Evolutionary conservation across 2,797 vertebrate genomes (phyloP), one percentile per base, ranked within the genome.

Genomic region (Argyrosomus regius): DNA sequence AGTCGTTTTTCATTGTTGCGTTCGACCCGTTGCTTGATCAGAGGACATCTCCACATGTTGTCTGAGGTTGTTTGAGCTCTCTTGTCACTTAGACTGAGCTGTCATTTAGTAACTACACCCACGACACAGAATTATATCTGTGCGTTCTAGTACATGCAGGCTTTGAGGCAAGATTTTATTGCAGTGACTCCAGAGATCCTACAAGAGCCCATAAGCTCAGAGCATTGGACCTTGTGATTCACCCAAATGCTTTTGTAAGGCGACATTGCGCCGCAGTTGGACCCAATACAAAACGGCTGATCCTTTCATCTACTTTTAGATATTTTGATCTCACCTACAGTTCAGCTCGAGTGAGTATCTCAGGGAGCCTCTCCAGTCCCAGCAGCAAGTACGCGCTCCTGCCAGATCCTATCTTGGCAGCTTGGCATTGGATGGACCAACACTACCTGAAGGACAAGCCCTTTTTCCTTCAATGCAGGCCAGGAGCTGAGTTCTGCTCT

Each of bases 261-360:
- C 35, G 6, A 70, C 75, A 43, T 59, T 14, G 63, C 60, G 16
- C 61, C 7, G 28, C 39, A 45, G 53, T 73, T 35, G 50, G 59
- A 75, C 52, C 24, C 73, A 60, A 64, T 52, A 46, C 68, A 60
- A 75, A 62, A 54, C 53, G 6, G 41, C 81, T 78, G 80, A 90
- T 82, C 84, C 82, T 86, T 88, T 86, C 85, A 91, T 89, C 85
- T 81, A 61, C 68, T 78, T 66, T 68, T 26, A 84, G 76, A 80
- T 87, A 43, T 83, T 87, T 80, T 82, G 75, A 88, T 87, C 85
- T 87, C 81, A 81, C 80, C 77, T 77, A 59, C 74, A 80, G 82
- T 85, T 86, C 69, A 50, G 75, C 83, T 83, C 9, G 2, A 84
- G 45, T 68, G 65, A 75, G 76, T 50, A 43, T 76, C 64, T 82